phyloP scores from a whole-genome alignment of 2,888 invertebrate genomes.

The Melanostoma mellinum region DNA sequence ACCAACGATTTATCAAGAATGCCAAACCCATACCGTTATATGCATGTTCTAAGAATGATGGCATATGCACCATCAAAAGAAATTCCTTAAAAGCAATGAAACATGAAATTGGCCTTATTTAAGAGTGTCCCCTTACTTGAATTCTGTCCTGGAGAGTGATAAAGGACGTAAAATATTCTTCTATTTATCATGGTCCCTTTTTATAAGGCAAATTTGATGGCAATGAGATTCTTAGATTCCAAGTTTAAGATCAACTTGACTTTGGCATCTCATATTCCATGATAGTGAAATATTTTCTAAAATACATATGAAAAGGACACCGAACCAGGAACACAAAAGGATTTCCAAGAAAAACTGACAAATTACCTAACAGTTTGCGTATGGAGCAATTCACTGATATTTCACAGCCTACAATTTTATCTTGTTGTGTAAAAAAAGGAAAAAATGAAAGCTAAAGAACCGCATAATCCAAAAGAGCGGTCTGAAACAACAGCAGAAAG shows the following conservation, averaged over 20 bases:
- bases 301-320: constrained; percentile 14
- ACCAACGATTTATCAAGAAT: constrained; percentile 37
- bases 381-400: no score
- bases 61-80: constrained; percentile 57
- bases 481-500: no score
- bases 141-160: background rate
- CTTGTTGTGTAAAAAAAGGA: no score
- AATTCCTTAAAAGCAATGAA: constrained; percentile 60
- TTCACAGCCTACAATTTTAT: no score
- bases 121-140: background rate
- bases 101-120: constrained; percentile 62
- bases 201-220: constrained; percentile 12
- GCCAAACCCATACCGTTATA: constrained; percentile 37
- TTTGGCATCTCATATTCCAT: constrained; percentile 58
- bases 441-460: no score
- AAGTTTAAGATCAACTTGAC: constrained; percentile 51
- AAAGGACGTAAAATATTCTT: constrained; percentile 30
- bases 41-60: constrained; percentile 36
- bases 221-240: constrained; percentile 49
- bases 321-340: background rate
- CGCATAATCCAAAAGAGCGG: no score
- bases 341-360: no score
- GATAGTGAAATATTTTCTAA: constrained; percentile 27
- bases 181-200: constrained; percentile 20
- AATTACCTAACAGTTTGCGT: no score